Evolutionary conservation across 2,113 vertebrate genomes (phyloP).

Genomic region (Budorcas taxicolor): DNA sequence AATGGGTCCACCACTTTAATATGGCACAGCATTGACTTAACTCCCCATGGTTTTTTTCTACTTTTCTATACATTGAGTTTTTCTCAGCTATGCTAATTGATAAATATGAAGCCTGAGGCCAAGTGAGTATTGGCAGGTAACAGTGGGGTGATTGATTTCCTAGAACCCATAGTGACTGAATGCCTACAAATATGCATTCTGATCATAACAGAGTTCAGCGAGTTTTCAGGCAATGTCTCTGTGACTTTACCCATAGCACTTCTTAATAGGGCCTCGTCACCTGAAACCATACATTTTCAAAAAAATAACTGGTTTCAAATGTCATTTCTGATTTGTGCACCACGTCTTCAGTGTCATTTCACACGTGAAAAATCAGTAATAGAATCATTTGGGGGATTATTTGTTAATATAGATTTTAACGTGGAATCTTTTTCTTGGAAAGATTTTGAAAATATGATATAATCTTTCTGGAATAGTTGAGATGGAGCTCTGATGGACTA

Average conservation of each 20-base stretch:
- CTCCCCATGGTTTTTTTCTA: neutral
- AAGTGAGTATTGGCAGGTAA: neutral
- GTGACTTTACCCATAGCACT: constrained; percentile 22
- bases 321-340: constrained; percentile 52
- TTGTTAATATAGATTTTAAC: constrained; percentile 56
- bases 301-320: constrained; percentile 38
- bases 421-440: constrained; percentile 6
- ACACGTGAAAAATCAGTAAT: constrained; percentile 62
- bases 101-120: neutral
- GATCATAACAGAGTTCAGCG: neutral
- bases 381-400: constrained; percentile 48
- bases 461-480: constrained; percentile 26
- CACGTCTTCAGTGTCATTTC: constrained; percentile 41
- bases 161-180: neutral
- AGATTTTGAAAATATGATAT: constrained; percentile 31
- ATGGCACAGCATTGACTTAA: neutral
- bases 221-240: neutral
- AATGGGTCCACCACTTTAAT: neutral
- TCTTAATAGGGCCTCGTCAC: constrained; percentile 21
- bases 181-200: neutral
- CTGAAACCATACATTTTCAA: constrained; percentile 41
- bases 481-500: neutral
- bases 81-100: neutral
- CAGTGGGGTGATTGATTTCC: neutral
- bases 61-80: neutral